Percentiles rank a stretch among this genome's conserved stretches.
Conservation (phyloP, 2,113 vertebrate species). For the Platichthys flesus region DNA sequence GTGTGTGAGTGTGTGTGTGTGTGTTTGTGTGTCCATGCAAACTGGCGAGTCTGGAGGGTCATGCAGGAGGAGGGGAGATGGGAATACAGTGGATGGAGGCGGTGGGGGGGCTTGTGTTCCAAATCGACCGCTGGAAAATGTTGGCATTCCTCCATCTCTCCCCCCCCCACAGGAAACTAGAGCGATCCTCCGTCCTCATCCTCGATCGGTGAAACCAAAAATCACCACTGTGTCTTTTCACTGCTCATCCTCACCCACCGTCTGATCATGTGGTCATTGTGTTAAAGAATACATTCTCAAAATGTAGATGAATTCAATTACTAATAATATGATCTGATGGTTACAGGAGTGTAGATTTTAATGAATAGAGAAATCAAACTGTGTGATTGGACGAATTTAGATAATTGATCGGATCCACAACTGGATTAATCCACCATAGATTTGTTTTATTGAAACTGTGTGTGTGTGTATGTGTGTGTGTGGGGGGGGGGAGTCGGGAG, state of each 20-base stretch:
- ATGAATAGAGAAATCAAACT: background rate
- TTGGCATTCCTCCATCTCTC: constrained; percentile 49
- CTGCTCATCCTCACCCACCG: background rate
- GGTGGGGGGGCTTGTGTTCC: constrained; percentile 37
- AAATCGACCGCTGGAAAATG: constrained; percentile 54
- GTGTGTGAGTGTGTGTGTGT: constrained; percentile 17
- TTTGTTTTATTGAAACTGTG: background rate
- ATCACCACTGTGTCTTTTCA: constrained; percentile 19
- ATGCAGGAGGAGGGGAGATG: constrained; percentile 2
- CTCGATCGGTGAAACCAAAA: constrained; percentile 14
- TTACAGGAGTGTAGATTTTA: background rate
- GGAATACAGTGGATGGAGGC: constrained; percentile 16
- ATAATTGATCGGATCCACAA: background rate
- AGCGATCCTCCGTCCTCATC: constrained; percentile 13
- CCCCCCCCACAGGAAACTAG: constrained; percentile 31
- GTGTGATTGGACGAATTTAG: background rate
- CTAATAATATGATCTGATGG: constrained; percentile 1
- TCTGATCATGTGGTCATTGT: too few relatives aligned
- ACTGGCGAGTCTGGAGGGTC: constrained; percentile 36
- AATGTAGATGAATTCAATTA: background rate
- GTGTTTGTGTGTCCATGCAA: constrained; percentile 33
- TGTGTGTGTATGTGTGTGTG: too few relatives aligned
- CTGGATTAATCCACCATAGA: background rate
- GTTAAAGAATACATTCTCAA: too few relatives aligned
- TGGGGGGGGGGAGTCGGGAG: too few relatives aligned